Conservation (phyloP, 2,888 invertebrate genomes). For the Drosophila formosana region DNA sequence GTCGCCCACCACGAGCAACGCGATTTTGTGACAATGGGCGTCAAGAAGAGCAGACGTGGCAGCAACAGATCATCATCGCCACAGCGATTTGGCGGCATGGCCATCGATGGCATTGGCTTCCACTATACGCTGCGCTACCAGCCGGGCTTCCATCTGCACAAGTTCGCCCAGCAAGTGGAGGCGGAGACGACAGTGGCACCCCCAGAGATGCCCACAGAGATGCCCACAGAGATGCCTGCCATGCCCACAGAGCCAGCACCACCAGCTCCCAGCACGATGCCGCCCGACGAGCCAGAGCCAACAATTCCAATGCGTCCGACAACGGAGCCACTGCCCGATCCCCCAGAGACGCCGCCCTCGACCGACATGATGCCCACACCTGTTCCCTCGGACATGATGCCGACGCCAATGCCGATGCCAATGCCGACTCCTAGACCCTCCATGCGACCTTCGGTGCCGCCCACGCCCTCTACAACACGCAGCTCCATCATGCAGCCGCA, state of each 20-base stretch:
- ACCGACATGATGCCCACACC: constrained; percentile 36
- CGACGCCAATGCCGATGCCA: constrained; percentile 14
- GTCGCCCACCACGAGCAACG: constrained; percentile 32
- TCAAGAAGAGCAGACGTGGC: constrained; percentile 30
- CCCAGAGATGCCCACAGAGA: constrained; percentile 27
- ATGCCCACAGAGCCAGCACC: constrained; percentile 39
- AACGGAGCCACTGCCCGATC: constrained; percentile 29
- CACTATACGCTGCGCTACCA: constrained; percentile 76
- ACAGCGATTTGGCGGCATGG: constrained; percentile 50
- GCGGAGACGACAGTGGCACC: constrained; percentile 41
- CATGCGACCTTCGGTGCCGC: constrained; percentile 32
- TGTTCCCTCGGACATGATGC: constrained; percentile 8
- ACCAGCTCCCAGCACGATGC: constrained; percentile 30
- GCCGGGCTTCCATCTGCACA: constrained; percentile 70
- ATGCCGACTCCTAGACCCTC: constrained; percentile 41
- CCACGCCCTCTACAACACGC: constrained; percentile 57
- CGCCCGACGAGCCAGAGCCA: constrained; percentile 58
- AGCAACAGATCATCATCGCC: constrained; percentile 7
- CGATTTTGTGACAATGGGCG: constrained; percentile 72
- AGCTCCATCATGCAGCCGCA: constrained; percentile 79
- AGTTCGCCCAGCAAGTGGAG: constrained; percentile 68
- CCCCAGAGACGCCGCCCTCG: constrained; percentile 26
- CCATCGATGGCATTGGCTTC: constrained; percentile 56
- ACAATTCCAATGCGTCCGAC: constrained; percentile 65
- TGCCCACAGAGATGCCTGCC: constrained; percentile 41